A percentile compares a stretch with the other conserved stretches of the same genome.
Evolutionary conservation across 2,113 vertebrate genomes (phyloP).

Genomic region (Ceratotherium simum): DNA sequence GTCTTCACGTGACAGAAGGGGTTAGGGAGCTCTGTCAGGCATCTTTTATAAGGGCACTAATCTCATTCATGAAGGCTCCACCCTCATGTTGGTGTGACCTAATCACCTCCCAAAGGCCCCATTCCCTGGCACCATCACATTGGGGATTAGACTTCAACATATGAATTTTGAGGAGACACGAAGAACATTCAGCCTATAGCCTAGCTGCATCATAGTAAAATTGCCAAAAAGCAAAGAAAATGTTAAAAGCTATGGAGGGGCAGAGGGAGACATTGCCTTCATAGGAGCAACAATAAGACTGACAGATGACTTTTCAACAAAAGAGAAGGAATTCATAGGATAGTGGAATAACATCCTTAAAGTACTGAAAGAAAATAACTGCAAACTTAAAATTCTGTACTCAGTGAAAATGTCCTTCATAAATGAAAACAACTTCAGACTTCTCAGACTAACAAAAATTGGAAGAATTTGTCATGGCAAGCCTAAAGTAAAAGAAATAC

Average conservation of each 20-base stretch:
- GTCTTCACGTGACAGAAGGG: not conserved
- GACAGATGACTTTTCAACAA: not conserved
- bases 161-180: not conserved
- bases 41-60: not conserved
- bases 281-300: not conserved
- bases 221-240: not conserved
- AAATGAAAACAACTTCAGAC: not conserved
- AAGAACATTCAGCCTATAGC: not conserved
- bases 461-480: not conserved
- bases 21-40: not conserved
- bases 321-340: not conserved
- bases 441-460: not conserved
- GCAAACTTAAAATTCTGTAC: not conserved
- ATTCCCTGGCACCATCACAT: not conserved
- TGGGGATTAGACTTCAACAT: not conserved
- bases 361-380: not conserved
- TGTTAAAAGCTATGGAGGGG: not conserved
- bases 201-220: not conserved
- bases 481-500: not conserved
- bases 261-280: not conserved
- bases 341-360: not conserved
- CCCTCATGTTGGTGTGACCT: not conserved
- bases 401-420: not conserved
- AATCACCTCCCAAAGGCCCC: not conserved
- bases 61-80: not conserved